Evolutionary conservation across 2,888 invertebrate species (phyloP).

Genomic region (Drosophila emarginata): DNA sequence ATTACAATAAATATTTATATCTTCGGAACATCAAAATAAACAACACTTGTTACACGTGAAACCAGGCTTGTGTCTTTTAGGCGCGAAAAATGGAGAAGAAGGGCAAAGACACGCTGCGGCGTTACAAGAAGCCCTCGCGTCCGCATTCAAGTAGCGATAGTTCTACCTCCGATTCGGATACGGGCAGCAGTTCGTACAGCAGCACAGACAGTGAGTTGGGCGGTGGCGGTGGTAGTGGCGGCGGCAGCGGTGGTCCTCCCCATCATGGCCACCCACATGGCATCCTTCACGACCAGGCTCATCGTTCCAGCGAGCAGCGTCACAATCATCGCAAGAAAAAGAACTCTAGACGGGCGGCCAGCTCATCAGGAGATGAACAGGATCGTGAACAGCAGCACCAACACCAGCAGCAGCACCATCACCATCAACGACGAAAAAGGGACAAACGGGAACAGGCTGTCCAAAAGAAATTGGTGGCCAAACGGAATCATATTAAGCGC

Average conservation of each 20-base stretch:
- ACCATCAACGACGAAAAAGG: slow-evolving; percentile 72
- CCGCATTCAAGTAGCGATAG: slow-evolving; percentile 80
- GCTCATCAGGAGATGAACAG: slow-evolving; percentile 85
- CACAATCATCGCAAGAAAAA: slow-evolving; percentile 83
- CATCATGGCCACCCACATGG: slow-evolving; percentile 31
- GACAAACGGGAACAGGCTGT: slow-evolving; percentile 80
- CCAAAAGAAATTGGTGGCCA: slow-evolving; percentile 81
- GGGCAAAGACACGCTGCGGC: slow-evolving; percentile 79
- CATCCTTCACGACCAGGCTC: slow-evolving; percentile 31
- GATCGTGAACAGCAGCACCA: not conserved
- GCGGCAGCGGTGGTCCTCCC: slow-evolving; percentile 16
- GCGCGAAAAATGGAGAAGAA: slow-evolving; percentile 79
- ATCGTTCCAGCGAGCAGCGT: slow-evolving; percentile 57
- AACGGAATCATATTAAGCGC: slow-evolving; percentile 80
- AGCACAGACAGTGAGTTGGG: slow-evolving; percentile 77
- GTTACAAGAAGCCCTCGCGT: slow-evolving; percentile 80
- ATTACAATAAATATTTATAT: not conserved
- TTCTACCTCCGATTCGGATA: slow-evolving; percentile 80
- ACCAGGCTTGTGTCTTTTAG: not conserved
- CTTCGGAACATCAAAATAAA: not conserved
- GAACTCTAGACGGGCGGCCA: slow-evolving; percentile 79
- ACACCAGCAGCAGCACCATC: slow-evolving; percentile 9
- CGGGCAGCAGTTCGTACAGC: slow-evolving; percentile 80
- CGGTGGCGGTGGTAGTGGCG: slow-evolving; percentile 22
- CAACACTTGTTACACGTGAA: not conserved